Evolutionary conservation across 2,888 invertebrate species (phyloP), one percentile per base, ranked within the genome.

Genomic region (Melanophora roralis): DNA sequence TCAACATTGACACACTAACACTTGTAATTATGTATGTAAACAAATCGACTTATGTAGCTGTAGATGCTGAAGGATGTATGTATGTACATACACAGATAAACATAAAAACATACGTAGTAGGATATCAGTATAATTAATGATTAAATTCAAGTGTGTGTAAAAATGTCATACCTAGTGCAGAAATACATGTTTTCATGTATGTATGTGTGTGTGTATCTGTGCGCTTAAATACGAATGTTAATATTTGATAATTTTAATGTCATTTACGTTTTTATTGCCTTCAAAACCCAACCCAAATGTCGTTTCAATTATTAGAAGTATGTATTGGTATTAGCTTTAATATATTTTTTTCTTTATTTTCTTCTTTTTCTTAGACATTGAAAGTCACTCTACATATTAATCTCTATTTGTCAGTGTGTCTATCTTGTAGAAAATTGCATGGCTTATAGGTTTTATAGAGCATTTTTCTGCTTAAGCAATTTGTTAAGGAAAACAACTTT

Each of bases 391-490:
- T n/a, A n/a, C n/a, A n/a, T 9, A 36, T 45, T 43, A 49, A 49
- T 36, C 55, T 55, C 19, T 36, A 55, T 36, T 55, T 36, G 55
- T 36, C 8, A 21, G 38, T 38, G 1, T 40, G 21, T 49, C 27
- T 11, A 43, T 16, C 8, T 12, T 2, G 2, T 38, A 60, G 23
- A 62, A 53, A 34, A 43, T 47, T 34, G 16, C 40, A 23, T 34
- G 45, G 36, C 53, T n/a, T 55, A 23, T 36, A 68, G n/a, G n/a
- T 27, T 53, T 38, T 49, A 32, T 27, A 38, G n/a, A 72, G 45
- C 19, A 64, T 72, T 80, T 76, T 80, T 73, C 72, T 64, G 62
- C 76, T 76, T 76, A 64, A 76, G 64, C 51, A 73, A 68, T 73
- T 76, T 76, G 43, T 59, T 51, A 76, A 51, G 16, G 67, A 19